Evolutionary conservation across 2,797 vertebrate genomes (phyloP).

Genomic region (Echiichthys vipera): DNA sequence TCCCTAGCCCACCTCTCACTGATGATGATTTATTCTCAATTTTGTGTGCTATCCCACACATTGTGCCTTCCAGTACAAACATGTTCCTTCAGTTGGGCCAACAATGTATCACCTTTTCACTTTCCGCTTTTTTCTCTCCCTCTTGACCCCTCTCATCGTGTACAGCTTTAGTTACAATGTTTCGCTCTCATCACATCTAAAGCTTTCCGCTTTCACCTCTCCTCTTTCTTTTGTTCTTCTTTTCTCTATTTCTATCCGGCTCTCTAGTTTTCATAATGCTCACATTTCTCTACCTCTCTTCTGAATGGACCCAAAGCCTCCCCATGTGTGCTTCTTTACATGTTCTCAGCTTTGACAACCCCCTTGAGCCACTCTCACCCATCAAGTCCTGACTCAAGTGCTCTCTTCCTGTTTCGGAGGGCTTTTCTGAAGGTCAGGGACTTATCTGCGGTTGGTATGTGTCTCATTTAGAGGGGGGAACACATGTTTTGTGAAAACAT

Average conservation of each 20-base stretch:
- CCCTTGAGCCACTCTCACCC: conserved; percentile 58
- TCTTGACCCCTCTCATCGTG: conserved; percentile 59
- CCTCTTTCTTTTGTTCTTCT: conserved; percentile 42
- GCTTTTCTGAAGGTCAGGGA: conserved; percentile 45
- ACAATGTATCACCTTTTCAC: conserved; percentile 62
- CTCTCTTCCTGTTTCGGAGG: conserved; percentile 66
- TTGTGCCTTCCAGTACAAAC: conserved; percentile 52
- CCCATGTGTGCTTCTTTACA: conserved; percentile 55
- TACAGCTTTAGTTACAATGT: conserved; percentile 66
- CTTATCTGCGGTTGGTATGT: conserved; percentile 44
- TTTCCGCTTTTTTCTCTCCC: conserved; percentile 36
- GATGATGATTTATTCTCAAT: conserved; percentile 45
- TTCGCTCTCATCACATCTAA: conserved; percentile 66
- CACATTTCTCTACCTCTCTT: conserved; percentile 55
- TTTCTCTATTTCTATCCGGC: conserved; percentile 33
- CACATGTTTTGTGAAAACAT: conserved; percentile 46
- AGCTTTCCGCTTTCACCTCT: conserved; percentile 53
- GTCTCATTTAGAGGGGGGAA: conserved; percentile 41
- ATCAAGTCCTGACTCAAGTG: conserved; percentile 67
- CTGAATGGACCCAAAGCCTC: conserved; percentile 63
- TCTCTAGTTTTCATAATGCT: conserved; percentile 46
- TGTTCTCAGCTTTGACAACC: conserved; percentile 60
- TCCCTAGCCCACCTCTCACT: conserved; percentile 10
- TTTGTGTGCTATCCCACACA: conserved; percentile 62
- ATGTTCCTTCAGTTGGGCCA: conserved; percentile 35